Conservation (phyloP, 2,888 invertebrate genomes). For the Mythimna lalbum region DNA sequence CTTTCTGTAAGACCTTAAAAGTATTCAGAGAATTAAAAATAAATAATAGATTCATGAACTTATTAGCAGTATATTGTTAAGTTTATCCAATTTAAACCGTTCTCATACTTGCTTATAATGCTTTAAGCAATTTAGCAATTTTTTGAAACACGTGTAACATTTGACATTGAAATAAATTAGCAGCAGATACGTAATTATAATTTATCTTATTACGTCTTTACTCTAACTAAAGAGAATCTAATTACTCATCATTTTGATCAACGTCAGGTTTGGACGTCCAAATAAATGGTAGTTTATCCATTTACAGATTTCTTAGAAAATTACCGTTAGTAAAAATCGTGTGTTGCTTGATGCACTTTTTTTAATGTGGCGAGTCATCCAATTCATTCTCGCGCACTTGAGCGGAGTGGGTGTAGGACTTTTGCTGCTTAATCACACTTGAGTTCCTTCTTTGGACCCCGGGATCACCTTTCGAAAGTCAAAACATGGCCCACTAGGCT, state of each 20-base stretch:
- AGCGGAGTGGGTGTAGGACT: no score
- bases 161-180: conserved; percentile 20
- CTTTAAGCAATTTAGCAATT: background rate
- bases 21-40: no score
- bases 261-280: background rate
- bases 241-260: conserved; percentile 14
- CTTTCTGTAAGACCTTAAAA: no score
- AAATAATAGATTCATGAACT: no score
- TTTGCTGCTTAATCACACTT: no score
- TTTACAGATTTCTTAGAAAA: background rate
- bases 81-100: conserved; percentile 3
- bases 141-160: conserved; percentile 3
- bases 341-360: background rate
- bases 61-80: no score
- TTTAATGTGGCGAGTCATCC: no score
- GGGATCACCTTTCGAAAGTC: no score
- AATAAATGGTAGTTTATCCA: conserved; percentile 9
- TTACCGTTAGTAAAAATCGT: background rate
- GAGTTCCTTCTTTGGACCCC: no score
- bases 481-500: no score
- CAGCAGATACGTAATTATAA: conserved; percentile 8
- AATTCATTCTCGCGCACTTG: no score
- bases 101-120: background rate
- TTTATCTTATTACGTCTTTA: conserved; percentile 4
- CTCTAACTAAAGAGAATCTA: background rate